phyloP scores from a whole-genome alignment of 2,113 vertebrate species.

The Lasiurus cinereus region DNA sequence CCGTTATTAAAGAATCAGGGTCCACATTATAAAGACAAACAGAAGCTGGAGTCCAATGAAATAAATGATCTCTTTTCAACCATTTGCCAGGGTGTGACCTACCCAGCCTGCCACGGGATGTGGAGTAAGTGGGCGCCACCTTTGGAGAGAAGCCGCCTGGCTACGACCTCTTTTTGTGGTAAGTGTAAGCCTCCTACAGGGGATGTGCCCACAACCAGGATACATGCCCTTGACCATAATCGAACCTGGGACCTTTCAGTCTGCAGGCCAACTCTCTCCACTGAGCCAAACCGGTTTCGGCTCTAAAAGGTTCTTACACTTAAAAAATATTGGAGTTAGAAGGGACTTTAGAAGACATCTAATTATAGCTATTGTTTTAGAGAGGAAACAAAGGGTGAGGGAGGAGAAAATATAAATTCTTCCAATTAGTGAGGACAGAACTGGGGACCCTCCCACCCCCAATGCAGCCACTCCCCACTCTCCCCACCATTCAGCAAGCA shows the following conservation, averaged over 20 bases:
- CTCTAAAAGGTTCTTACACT: background rate
- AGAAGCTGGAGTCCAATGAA: conserved; percentile 14
- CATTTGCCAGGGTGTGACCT: conserved; percentile 94
- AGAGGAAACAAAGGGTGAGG: background rate
- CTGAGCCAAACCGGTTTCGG: too few relatives aligned
- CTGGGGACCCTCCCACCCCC: fast-evolving
- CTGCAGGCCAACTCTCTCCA: too few relatives aligned
- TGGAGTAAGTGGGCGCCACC: conserved; percentile 99
- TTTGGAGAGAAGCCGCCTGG: conserved; percentile 96
- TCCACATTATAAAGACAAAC: background rate
- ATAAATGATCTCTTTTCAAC: conserved; percentile 48
- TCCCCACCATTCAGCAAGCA: fast-evolving
- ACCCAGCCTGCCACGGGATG: conserved; percentile 98
- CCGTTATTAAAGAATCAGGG: background rate
- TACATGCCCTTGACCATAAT: too few relatives aligned
- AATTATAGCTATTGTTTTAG: background rate
- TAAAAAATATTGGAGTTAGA: background rate
- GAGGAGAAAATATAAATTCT: background rate
- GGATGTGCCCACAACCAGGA: too few relatives aligned
- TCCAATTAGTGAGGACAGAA: background rate
- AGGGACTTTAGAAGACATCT: background rate
- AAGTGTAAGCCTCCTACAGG: conserved; percentile 73
- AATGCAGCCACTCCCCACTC: fast-evolving
- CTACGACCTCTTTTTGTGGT: conserved; percentile 98
- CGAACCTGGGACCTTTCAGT: too few relatives aligned